These are phyloP conservation scores for Chionodraco myersi DNA, from an alignment of 2,113 vertebrate species.

Conservation along the genomic window DNA sequence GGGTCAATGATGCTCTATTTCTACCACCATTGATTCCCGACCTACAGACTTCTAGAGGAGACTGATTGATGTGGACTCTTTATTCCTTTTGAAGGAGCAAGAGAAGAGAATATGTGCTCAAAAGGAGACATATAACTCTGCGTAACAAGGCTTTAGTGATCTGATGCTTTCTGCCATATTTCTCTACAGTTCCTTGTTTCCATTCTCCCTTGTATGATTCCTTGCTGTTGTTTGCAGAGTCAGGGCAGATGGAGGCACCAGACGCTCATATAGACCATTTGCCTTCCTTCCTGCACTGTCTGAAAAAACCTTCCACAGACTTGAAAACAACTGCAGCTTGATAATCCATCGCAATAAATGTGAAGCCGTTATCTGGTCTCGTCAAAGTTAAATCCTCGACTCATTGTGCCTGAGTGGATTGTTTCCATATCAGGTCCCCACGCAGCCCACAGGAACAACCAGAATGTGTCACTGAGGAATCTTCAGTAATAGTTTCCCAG, in stretches of 20 bases:
- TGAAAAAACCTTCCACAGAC: constrained; percentile 19
- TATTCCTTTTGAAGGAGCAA: constrained; percentile 24
- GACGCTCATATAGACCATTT: constrained; percentile 34
- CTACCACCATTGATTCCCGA: constrained; percentile 53
- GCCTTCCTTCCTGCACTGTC: constrained; percentile 15
- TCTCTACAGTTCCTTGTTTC: background rate
- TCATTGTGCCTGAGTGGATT: constrained; percentile 13
- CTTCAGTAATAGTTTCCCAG: background rate
- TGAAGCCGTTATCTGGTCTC: constrained; percentile 37
- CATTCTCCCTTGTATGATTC: constrained; percentile 22
- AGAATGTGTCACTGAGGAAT: constrained; percentile 10
- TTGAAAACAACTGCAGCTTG: constrained; percentile 15
- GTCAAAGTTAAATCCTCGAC: constrained; percentile 37
- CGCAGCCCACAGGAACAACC: constrained; percentile 5
- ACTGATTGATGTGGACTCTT: constrained; percentile 23
- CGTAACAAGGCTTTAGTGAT: background rate
- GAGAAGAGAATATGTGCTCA: background rate
- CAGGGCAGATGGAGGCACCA: constrained; percentile 35
- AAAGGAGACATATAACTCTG: background rate
- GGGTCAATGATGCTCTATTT: constrained; percentile 72
- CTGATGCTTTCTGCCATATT: background rate
- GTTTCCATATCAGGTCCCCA: constrained; percentile 42
- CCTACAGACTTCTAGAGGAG: constrained; percentile 17
- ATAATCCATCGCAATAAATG: constrained; percentile 45
- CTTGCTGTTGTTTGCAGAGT: constrained; percentile 26